A percentile compares a stretch with the other conserved stretches of the same genome.
phyloP scores from a whole-genome alignment of 2,113 vertebrate genomes.

The Rhinopomastus cyanomelas region DNA sequence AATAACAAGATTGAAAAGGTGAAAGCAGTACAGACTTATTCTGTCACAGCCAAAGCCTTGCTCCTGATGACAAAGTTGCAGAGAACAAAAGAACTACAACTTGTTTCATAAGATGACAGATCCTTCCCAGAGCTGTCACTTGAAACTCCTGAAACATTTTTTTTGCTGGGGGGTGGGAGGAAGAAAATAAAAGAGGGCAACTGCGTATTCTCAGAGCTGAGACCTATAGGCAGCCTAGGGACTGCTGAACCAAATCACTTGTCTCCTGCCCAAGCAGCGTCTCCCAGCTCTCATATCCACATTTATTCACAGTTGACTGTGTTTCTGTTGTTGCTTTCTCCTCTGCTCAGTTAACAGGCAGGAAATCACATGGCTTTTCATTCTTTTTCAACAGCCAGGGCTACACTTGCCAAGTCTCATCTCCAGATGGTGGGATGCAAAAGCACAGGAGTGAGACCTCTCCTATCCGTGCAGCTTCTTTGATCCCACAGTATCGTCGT shows the following conservation, averaged over 20 bases:
- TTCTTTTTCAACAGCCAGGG: background rate
- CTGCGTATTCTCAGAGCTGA: background rate
- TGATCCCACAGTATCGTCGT: background rate
- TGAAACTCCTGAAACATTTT: background rate
- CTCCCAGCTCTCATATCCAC: background rate
- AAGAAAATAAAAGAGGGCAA: background rate
- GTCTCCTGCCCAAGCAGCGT: background rate
- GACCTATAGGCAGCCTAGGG: fast-evolving
- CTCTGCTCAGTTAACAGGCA: background rate
- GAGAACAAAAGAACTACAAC: background rate
- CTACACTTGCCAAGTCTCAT: background rate
- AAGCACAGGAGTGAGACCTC: background rate
- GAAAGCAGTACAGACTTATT: conserved; percentile 14
- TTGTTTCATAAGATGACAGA: background rate
- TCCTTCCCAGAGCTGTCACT: background rate
- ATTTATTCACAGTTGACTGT: background rate
- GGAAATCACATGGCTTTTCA: background rate
- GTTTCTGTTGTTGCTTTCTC: background rate
- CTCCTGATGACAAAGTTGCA: background rate
- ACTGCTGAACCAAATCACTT: background rate
- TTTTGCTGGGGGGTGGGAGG: background rate
- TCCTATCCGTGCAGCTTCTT: background rate
- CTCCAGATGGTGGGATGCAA: background rate
- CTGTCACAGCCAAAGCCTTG: background rate
- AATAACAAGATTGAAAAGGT: conserved; percentile 24